Conservation (phyloP, 2,113 vertebrate species). For the Zosterops pallidus region DNA sequence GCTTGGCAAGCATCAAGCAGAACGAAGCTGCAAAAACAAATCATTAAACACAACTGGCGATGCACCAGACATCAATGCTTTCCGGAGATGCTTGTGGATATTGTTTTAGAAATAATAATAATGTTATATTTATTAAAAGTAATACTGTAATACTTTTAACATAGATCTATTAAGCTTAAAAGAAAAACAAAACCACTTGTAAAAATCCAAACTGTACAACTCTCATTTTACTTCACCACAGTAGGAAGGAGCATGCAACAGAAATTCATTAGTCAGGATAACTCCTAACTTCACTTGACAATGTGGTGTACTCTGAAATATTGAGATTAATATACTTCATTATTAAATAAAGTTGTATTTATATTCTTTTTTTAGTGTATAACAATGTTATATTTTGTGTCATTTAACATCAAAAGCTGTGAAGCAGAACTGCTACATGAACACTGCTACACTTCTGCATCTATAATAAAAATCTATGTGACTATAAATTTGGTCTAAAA, state of each 20-base stretch:
- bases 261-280: not conserved
- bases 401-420: not conserved
- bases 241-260: not conserved
- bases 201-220: not conserved
- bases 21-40: slow-evolving; percentile 33
- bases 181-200: not conserved
- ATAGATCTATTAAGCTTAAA: not conserved
- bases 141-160: not conserved
- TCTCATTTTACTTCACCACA: not conserved
- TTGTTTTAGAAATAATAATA: slow-evolving; percentile 4
- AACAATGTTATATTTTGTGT: not conserved
- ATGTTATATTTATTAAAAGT: not conserved
- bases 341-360: not conserved
- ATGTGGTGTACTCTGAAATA: not conserved
- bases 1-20: not conserved
- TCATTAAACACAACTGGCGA: slow-evolving; percentile 5
- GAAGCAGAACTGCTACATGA: not conserved
- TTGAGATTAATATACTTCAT: not conserved
- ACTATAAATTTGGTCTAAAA: not conserved
- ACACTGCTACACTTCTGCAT: not conserved
- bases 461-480: not conserved
- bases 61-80: not conserved
- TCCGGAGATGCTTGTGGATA: not conserved
- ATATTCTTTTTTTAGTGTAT: not conserved
- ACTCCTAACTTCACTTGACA: not conserved